A percentile compares a stretch with the other conserved stretches of the same genome.
These are phyloP conservation scores for Tortrix viridana DNA, from an alignment of 2,888 invertebrate species.

Conservation along the genomic window DNA sequence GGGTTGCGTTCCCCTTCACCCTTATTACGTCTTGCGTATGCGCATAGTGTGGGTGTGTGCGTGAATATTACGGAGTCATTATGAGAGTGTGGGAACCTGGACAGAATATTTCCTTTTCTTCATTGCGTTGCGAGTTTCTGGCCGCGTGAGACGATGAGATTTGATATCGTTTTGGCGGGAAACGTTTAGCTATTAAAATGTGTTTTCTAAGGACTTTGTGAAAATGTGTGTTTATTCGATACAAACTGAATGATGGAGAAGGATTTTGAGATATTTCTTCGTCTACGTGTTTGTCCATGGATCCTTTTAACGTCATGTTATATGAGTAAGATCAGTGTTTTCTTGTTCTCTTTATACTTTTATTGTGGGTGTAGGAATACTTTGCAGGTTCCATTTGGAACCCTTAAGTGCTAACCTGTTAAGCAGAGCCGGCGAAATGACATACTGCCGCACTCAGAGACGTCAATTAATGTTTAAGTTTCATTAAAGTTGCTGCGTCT, in stretches of 20 bases:
- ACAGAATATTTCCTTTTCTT: constrained; percentile 54
- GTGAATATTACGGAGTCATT: constrained; percentile 49
- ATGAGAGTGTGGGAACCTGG: constrained; percentile 48
- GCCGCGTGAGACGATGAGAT: constrained; percentile 62
- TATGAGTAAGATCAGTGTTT: constrained; percentile 63
- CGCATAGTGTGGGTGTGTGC: constrained; percentile 64
- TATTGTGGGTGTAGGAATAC: background rate
- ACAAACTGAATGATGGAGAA: constrained; percentile 60
- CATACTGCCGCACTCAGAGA: too few species aligned
- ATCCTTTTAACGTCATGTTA: constrained; percentile 72
- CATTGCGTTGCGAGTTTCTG: constrained; percentile 61
- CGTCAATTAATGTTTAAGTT: too few species aligned
- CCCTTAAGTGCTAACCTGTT: too few species aligned
- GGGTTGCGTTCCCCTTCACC: constrained; percentile 75
- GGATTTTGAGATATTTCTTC: constrained; percentile 43
- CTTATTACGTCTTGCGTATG: constrained; percentile 69
- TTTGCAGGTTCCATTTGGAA: too few species aligned
- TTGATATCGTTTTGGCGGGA: constrained; percentile 69
- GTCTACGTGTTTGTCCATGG: constrained; percentile 51
- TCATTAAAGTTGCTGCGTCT: too few species aligned
- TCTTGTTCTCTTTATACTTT: constrained; percentile 6
- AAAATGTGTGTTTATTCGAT: constrained; percentile 43
- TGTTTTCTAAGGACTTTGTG: constrained; percentile 25
- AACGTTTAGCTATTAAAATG: constrained; percentile 40
- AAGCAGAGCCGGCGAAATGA: too few species aligned